Evolutionary conservation across 2,797 vertebrate genomes (phyloP).

Genomic region (Macropus fuliginosus): DNA sequence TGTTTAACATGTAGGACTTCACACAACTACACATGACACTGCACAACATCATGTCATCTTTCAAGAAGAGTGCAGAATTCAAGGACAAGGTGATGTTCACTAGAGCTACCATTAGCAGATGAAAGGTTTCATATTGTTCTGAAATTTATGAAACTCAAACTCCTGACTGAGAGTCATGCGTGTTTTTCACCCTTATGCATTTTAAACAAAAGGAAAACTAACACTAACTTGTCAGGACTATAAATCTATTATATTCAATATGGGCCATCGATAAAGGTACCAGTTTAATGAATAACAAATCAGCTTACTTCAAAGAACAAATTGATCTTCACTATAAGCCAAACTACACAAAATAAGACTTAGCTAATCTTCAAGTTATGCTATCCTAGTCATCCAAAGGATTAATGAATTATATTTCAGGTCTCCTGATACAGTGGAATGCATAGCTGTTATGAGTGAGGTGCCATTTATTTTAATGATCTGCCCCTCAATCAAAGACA

Average conservation of each 20-base stretch:
- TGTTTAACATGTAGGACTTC: not conserved
- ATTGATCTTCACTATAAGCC: slow-evolving; percentile 69
- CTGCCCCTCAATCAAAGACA: slow-evolving; percentile 78
- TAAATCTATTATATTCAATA: slow-evolving; percentile 73
- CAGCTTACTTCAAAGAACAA: slow-evolving; percentile 74
- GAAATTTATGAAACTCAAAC: slow-evolving; percentile 42
- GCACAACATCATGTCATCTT: not conserved
- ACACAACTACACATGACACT: no score
- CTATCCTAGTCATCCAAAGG: slow-evolving; percentile 58
- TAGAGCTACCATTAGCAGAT: not conserved
- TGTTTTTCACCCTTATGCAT: not conserved
- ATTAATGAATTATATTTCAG: slow-evolving; percentile 63
- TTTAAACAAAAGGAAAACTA: slow-evolving; percentile 51
- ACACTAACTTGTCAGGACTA: slow-evolving; percentile 57
- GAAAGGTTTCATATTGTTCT: slow-evolving; percentile 40
- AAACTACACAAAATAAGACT: slow-evolving; percentile 69
- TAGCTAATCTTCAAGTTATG: slow-evolving; percentile 23
- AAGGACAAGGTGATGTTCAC: not conserved
- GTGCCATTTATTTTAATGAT: slow-evolving; percentile 68
- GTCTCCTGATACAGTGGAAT: slow-evolving; percentile 65
- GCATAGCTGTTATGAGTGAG: slow-evolving; percentile 58
- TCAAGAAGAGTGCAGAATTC: not conserved
- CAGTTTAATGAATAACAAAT: slow-evolving; percentile 78
- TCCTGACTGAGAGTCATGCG: slow-evolving; percentile 38
- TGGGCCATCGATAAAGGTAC: slow-evolving; percentile 26